Evolutionary conservation across 1,140 invertebrate genomes (phyloP).

Genomic region (Drosophila tristis): DNA sequence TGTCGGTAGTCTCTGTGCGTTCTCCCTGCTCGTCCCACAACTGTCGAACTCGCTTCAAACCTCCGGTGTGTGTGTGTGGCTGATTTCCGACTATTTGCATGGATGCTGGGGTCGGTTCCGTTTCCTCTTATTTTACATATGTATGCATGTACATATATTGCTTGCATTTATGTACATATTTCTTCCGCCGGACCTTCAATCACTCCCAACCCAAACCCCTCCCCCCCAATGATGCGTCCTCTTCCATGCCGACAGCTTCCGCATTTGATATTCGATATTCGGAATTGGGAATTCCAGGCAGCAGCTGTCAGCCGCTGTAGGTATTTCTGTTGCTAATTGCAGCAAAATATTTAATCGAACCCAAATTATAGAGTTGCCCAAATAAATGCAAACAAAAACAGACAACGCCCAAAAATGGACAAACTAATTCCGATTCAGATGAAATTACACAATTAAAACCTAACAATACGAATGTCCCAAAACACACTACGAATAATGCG

Average conservation of each 20-base stretch:
- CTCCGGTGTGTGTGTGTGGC: slow-evolving; percentile 18
- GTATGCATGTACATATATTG: background rate
- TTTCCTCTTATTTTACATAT: slow-evolving; percentile 24
- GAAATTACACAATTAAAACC: no score
- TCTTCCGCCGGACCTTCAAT: no score
- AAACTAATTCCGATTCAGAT: no score
- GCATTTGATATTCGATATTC: slow-evolving; percentile 22
- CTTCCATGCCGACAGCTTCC: slow-evolving; percentile 5
- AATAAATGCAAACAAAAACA: background rate
- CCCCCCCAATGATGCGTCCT: background rate
- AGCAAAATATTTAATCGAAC: slow-evolving; percentile 41
- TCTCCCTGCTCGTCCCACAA: background rate
- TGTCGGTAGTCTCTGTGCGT: slow-evolving; percentile 1
- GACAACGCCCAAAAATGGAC: no score
- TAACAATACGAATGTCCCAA: no score
- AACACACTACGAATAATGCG: no score
- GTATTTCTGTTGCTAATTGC: slow-evolving; percentile 27
- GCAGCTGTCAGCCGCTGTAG: slow-evolving; percentile 21
- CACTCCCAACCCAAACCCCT: no score
- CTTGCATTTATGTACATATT: slow-evolving; percentile 30
- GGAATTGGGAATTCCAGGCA: slow-evolving; percentile 28
- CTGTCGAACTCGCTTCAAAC: background rate
- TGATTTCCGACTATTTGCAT: slow-evolving; percentile 39
- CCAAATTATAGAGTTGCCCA: slow-evolving; percentile 9
- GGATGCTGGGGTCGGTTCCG: slow-evolving; percentile 27